phyloP scores from a whole-genome alignment of 2,113 vertebrate species.

The Chlamydotis undulata region DNA sequence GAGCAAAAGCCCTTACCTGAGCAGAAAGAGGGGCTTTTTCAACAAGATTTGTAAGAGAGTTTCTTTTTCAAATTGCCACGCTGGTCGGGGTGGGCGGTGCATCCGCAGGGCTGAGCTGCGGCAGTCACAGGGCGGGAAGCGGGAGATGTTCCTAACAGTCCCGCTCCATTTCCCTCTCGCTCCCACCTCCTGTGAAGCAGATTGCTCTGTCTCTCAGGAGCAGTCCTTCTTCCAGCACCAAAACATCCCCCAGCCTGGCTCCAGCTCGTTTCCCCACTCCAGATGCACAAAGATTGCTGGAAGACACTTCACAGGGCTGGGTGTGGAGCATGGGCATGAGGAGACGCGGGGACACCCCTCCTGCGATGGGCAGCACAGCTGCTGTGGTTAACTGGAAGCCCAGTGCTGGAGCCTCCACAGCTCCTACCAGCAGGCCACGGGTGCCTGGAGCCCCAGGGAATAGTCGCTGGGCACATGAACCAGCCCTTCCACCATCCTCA shows the following conservation, averaged over 20 bases:
- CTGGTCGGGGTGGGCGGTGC: accelerated
- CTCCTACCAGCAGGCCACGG: background rate
- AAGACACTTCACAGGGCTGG: background rate
- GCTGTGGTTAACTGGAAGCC: background rate
- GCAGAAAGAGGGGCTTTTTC: background rate
- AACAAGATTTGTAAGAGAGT: background rate
- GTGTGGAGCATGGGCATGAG: accelerated
- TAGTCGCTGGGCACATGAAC: accelerated
- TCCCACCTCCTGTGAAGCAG: background rate
- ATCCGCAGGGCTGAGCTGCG: background rate
- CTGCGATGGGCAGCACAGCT: background rate
- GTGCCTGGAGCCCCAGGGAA: background rate
- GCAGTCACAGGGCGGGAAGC: accelerated
- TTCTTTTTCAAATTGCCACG: background rate
- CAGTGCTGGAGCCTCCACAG: background rate
- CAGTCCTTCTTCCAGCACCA: background rate
- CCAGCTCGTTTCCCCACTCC: background rate
- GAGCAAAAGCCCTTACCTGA: background rate
- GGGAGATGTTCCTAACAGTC: background rate
- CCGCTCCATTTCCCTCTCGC: background rate
- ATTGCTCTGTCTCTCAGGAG: background rate
- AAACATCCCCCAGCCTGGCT: accelerated
- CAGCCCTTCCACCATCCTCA: background rate
- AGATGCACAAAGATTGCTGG: background rate
- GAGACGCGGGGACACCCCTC: accelerated